phyloP scores from a whole-genome alignment of 2,797 vertebrate species.

The Paedocypris micromegethes region DNA sequence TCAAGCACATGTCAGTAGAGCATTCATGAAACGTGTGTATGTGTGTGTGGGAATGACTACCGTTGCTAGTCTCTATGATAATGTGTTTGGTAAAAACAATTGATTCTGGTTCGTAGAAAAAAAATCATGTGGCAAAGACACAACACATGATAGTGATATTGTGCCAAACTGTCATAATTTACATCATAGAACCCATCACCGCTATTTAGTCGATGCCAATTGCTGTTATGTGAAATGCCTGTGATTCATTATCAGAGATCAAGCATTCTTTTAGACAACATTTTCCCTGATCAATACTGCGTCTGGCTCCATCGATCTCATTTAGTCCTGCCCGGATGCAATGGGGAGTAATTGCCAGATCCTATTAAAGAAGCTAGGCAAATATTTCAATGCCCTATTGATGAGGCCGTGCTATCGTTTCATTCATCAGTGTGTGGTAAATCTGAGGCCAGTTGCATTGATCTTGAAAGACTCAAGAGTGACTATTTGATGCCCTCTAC shows the following conservation, averaged over 20 bases:
- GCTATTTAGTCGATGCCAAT: constrained; percentile 28
- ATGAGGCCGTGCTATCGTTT: constrained; percentile 50
- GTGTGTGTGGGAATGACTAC: too few relatives aligned
- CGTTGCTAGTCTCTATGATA: too few relatives aligned
- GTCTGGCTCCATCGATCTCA: constrained; percentile 56
- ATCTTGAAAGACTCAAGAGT: constrained; percentile 32
- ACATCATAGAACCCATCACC: constrained; percentile 14
- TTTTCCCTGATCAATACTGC: constrained; percentile 47
- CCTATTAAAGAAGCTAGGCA: constrained; percentile 58
- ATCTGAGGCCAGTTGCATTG: constrained; percentile 38
- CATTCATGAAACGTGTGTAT: too few relatives aligned
- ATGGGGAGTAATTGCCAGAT: constrained; percentile 61
- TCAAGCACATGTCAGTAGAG: too few relatives aligned
- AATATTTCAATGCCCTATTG: constrained; percentile 65
- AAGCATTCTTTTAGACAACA: constrained; percentile 51
- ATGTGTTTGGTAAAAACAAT: too few relatives aligned
- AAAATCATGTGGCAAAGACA: constrained; percentile 10
- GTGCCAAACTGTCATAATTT: constrained; percentile 7
- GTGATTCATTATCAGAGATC: constrained; percentile 54
- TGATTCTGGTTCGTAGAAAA: neutral
- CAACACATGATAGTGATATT: constrained; percentile 23
- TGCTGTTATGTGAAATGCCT: constrained; percentile 40
- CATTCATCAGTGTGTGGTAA: constrained; percentile 51
- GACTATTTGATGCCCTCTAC: constrained; percentile 39
- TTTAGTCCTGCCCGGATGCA: constrained; percentile 52